These are phyloP conservation scores for Creontiades dilutus DNA, from an alignment of 2,888 invertebrate species.

Conservation along the genomic window DNA sequence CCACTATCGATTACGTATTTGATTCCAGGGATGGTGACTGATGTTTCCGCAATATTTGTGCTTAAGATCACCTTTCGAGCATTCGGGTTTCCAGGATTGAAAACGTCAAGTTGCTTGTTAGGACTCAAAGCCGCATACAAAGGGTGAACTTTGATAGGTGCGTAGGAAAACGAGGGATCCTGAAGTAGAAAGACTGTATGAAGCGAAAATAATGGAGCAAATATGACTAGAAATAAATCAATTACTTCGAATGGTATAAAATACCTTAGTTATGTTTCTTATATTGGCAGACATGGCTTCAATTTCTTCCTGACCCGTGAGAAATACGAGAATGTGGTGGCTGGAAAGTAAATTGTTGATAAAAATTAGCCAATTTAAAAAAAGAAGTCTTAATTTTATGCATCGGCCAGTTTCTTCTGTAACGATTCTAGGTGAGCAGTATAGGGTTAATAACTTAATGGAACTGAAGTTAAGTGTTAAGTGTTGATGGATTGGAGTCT, in stretches of 20 bases:
- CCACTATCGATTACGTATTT: slow-evolving; percentile 95
- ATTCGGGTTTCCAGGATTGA: slow-evolving; percentile 79
- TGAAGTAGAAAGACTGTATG: slow-evolving; percentile 69
- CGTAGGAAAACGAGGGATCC: slow-evolving; percentile 78
- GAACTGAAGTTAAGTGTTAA: too few relatives aligned
- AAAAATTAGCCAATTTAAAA: too few relatives aligned
- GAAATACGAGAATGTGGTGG: slow-evolving; percentile 93
- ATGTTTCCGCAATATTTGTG: slow-evolving; percentile 83
- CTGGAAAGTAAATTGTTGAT: slow-evolving; percentile 80
- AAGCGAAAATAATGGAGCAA: too few relatives aligned
- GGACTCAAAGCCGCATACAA: slow-evolving; percentile 81
- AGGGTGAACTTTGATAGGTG: slow-evolving; percentile 86
- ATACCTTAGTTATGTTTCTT: slow-evolving; percentile 85
- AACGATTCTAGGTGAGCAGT: too few relatives aligned
- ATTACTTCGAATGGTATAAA: background rate
- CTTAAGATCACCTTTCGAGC: slow-evolving; percentile 81
- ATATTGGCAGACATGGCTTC: slow-evolving; percentile 90
- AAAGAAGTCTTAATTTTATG: too few relatives aligned
- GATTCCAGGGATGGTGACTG: slow-evolving; percentile 85
- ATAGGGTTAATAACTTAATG: too few relatives aligned
- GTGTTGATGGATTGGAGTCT: too few relatives aligned
- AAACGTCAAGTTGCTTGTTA: slow-evolving; percentile 80
- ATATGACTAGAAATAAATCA: too few relatives aligned
- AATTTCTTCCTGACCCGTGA: slow-evolving; percentile 98
- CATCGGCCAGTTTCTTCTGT: too few relatives aligned